These are phyloP conservation scores for Trichonephila clavipes DNA, from an alignment of 1,140 invertebrate species.

Conservation along the genomic window DNA sequence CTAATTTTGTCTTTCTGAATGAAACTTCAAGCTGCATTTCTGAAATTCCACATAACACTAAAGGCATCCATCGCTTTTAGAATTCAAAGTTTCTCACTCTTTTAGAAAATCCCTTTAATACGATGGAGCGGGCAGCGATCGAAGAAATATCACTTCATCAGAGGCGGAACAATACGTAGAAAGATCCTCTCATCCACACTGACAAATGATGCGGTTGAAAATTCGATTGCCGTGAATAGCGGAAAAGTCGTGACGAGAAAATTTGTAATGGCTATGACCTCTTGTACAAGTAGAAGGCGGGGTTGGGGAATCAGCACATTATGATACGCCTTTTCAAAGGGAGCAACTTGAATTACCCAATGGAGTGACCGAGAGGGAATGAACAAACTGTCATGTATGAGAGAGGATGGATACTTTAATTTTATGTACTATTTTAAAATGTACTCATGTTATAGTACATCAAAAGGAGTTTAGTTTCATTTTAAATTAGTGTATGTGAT, in stretches of 20 bases:
- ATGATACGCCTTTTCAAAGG: background rate
- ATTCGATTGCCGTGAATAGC: conserved; percentile 3
- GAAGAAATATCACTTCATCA: too few relatives aligned
- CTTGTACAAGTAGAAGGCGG: conserved; percentile 30
- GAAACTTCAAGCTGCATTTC: too few relatives aligned
- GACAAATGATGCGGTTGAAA: conserved; percentile 16
- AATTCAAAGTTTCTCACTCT: too few relatives aligned
- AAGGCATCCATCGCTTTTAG: too few relatives aligned
- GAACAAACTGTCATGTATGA: background rate
- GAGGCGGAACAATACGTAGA: background rate
- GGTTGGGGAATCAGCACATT: background rate
- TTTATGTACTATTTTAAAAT: background rate
- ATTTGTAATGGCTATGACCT: conserved; percentile 39
- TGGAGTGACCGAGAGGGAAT: background rate
- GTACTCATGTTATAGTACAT: background rate
- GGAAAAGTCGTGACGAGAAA: conserved; percentile 55
- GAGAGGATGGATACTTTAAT: background rate
- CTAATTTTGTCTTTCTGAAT: too few relatives aligned
- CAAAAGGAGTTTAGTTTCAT: background rate
- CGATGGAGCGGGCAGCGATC: too few relatives aligned
- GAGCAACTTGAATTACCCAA: conserved; percentile 41
- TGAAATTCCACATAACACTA: too few relatives aligned
- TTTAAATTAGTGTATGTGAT: too few relatives aligned
- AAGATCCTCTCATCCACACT: background rate
- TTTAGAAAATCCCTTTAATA: too few relatives aligned